Percentiles rank a stretch among this genome's conserved stretches.
Conservation (phyloP, 2,113 vertebrate species). For the Tauraco erythrolophus region DNA sequence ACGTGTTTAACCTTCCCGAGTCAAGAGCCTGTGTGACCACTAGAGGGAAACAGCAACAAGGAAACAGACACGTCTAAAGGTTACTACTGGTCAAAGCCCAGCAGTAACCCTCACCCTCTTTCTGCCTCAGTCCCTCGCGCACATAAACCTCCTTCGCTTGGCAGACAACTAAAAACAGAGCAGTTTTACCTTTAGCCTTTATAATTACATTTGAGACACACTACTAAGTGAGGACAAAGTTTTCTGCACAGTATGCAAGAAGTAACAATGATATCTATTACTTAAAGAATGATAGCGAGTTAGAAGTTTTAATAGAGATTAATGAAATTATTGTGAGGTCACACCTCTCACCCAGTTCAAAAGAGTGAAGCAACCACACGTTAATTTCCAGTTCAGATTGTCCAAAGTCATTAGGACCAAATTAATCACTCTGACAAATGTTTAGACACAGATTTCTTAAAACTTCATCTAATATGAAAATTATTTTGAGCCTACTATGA, state of each 20-base stretch:
- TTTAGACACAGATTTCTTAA: not conserved
- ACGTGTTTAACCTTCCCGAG: no score
- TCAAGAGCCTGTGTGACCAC: conserved; percentile 9
- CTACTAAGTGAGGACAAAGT: not conserved
- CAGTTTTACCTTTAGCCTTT: conserved; percentile 38
- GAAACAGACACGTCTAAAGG: conserved; percentile 30
- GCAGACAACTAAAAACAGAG: not conserved
- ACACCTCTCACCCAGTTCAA: not conserved
- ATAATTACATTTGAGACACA: conserved; percentile 46
- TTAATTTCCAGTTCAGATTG: not conserved
- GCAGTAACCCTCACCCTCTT: conserved; percentile 67
- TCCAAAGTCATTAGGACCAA: not conserved
- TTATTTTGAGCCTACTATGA: no score
- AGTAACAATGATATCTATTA: not conserved
- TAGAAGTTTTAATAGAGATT: not conserved
- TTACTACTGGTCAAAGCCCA: conserved; percentile 82
- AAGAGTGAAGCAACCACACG: not conserved
- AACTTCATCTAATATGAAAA: not conserved
- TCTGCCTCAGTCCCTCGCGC: not conserved
- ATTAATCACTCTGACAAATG: not conserved
- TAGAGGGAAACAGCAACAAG: conserved; percentile 62
- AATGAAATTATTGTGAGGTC: not conserved
- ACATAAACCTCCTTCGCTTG: not conserved
- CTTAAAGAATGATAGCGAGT: not conserved
- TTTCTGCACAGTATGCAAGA: not conserved